Evolutionary conservation across 1,140 invertebrate species (phyloP).

Genomic region (Drosophila nigrodunni): DNA sequence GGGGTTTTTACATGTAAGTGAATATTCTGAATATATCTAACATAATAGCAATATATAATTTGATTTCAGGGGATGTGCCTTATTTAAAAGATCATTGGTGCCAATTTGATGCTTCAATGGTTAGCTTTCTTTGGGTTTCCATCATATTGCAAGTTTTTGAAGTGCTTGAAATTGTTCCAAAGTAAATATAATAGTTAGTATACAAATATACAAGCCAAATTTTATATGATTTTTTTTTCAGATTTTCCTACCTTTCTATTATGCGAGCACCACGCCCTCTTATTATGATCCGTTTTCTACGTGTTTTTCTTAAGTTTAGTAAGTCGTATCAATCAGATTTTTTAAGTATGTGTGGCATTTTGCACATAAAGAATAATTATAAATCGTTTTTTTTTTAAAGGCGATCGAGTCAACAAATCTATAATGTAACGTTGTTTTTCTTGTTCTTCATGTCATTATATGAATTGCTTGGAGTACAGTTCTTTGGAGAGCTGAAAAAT

Average conservation of each 20-base stretch:
- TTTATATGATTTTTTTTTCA: slow-evolving; percentile 14
- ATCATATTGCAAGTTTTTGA: slow-evolving; percentile 97
- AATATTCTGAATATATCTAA: neutral
- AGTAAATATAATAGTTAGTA: slow-evolving; percentile 79
- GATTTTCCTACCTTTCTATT: slow-evolving; percentile 94
- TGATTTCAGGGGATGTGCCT: slow-evolving; percentile 91
- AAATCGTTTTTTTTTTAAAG: slow-evolving; percentile 86
- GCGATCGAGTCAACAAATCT: slow-evolving; percentile 99
- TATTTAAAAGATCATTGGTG: slow-evolving; percentile 99
- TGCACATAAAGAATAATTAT: slow-evolving; percentile 2
- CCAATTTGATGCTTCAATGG: slow-evolving; percentile 99
- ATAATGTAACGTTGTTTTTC: slow-evolving; percentile 99
- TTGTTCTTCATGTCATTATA: slow-evolving; percentile 99
- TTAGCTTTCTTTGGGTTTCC: slow-evolving; percentile 98
- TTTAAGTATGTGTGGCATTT: slow-evolving; percentile 93
- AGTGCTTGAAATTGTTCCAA: slow-evolving; percentile 90
- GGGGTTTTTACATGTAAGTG: slow-evolving; percentile 93
- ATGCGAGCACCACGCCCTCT: slow-evolving; percentile 97
- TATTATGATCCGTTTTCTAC: slow-evolving; percentile 98
- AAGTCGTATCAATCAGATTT: slow-evolving; percentile 99
- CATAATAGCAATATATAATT: neutral
- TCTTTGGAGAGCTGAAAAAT: slow-evolving; percentile 99
- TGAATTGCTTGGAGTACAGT: slow-evolving; percentile 98
- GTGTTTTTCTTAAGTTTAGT: slow-evolving; percentile 99
- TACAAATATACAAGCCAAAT: no score